Conservation (phyloP, 2,797 vertebrate genomes). For the Geotria australis region DNA sequence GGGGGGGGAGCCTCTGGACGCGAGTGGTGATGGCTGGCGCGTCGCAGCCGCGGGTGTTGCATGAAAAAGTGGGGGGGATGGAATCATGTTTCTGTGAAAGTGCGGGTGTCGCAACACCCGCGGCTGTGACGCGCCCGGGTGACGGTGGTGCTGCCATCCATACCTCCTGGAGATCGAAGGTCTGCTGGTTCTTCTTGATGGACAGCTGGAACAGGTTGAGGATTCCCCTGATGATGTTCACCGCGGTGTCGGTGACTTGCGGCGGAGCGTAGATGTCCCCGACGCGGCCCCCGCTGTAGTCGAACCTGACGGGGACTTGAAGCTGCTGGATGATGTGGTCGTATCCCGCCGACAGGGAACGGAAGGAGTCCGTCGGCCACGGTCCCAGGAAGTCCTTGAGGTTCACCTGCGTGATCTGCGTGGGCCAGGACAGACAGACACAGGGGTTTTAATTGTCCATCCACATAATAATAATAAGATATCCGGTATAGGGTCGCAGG, state of each 20-base stretch:
- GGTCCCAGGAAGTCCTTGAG: background rate
- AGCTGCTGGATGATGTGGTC: slow-evolving; percentile 11
- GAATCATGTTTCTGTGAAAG: too few relatives aligned
- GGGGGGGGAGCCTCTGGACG: too few relatives aligned
- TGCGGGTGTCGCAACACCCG: too few relatives aligned
- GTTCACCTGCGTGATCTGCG: too few relatives aligned
- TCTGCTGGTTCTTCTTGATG: slow-evolving; percentile 22
- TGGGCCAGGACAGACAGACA: too few relatives aligned
- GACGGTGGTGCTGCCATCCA: background rate
- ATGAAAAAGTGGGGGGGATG: too few relatives aligned
- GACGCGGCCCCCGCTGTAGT: slow-evolving; percentile 19
- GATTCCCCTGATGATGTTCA: slow-evolving; percentile 32
- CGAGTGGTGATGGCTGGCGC: too few relatives aligned
- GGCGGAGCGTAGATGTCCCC: slow-evolving; percentile 16
- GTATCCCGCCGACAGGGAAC: background rate
- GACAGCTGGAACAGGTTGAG: slow-evolving; percentile 22
- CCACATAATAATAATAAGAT: too few relatives aligned
- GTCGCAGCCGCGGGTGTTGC: too few relatives aligned
- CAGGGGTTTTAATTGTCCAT: too few relatives aligned
- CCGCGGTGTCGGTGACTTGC: slow-evolving; percentile 11
- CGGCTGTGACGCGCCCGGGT: too few relatives aligned
- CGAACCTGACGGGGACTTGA: slow-evolving; percentile 28
- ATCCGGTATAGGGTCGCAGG: too few relatives aligned
- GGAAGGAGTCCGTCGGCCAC: background rate
- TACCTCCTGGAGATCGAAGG: slow-evolving; percentile 34